Percentiles rank a stretch among this genome's conserved stretches.
Evolutionary conservation across 1,140 invertebrate species (phyloP).

Genomic region (Globodera ellingtonae): DNA sequence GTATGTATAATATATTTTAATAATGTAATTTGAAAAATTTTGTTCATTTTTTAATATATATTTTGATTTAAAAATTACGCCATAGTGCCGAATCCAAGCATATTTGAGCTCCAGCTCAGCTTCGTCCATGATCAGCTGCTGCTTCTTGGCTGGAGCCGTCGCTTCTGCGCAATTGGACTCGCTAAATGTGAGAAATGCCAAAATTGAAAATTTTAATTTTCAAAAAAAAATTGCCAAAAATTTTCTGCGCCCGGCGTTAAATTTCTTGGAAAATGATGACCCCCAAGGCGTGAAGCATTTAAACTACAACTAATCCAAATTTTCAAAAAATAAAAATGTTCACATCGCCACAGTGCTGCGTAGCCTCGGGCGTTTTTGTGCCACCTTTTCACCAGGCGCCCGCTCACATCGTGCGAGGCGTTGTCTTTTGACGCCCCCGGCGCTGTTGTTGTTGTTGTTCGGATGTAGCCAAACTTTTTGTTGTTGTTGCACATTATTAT

Average conservation of each 20-base stretch:
- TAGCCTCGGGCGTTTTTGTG: too few species aligned
- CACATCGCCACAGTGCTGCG: too few species aligned
- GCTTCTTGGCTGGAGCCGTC: neutral
- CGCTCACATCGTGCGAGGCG: neutral
- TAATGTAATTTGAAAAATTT: too few species aligned
- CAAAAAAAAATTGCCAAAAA: too few species aligned
- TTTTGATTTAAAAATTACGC: neutral
- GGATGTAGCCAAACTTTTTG: neutral
- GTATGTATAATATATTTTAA: too few species aligned
- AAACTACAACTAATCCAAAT: too few species aligned
- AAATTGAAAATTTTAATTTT: neutral
- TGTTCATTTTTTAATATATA: too few species aligned
- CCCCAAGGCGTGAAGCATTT: neutral
- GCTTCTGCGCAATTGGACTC: neutral
- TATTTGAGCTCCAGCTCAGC: conserved; percentile 19
- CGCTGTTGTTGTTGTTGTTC: neutral
- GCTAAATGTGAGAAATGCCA: neutral
- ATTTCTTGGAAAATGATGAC: neutral
- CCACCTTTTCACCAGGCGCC: too few species aligned
- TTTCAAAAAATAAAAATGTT: too few species aligned
- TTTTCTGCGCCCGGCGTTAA: neutral
- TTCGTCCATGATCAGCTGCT: neutral
- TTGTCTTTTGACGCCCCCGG: neutral
- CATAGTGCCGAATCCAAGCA: conserved; percentile 24
- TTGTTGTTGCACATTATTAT: neutral